Evolutionary conservation across 1,140 invertebrate species (phyloP).

Genomic region (Nephila pilipes): DNA sequence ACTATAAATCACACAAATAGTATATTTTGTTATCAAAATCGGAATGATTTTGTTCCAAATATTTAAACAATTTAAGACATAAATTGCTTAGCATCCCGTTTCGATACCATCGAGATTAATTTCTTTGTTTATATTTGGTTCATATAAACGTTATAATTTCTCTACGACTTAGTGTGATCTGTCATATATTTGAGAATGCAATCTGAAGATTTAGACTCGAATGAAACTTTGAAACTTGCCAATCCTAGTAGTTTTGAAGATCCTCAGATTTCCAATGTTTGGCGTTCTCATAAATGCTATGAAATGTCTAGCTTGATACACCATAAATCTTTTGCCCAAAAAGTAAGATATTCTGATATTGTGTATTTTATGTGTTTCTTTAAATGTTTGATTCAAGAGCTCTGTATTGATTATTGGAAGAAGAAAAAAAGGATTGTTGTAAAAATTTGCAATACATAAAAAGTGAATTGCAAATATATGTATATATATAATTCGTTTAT

Average conservation of each 20-base stretch:
- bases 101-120: not conserved
- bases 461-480: no score
- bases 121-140: not conserved
- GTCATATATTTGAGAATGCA: not conserved
- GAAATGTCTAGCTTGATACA: not conserved
- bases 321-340: not conserved
- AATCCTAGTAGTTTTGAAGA: not conserved
- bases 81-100: not conserved
- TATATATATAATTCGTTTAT: no score
- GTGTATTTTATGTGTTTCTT: not conserved
- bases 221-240: not conserved
- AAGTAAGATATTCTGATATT: not conserved
- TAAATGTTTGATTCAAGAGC: not conserved
- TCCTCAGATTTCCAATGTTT: not conserved
- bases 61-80: not conserved
- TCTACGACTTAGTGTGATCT: not conserved
- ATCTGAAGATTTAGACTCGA: not conserved
- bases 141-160: not conserved
- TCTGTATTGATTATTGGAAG: no score
- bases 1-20: no score
- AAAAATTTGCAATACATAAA: no score
- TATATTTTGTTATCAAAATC: no score
- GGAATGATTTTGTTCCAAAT: not conserved
- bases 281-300: not conserved
- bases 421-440: no score